Percentiles rank a stretch among this genome's conserved stretches.
phyloP scores from a whole-genome alignment of 2,113 vertebrate genomes.

The Pelusios castaneus region DNA sequence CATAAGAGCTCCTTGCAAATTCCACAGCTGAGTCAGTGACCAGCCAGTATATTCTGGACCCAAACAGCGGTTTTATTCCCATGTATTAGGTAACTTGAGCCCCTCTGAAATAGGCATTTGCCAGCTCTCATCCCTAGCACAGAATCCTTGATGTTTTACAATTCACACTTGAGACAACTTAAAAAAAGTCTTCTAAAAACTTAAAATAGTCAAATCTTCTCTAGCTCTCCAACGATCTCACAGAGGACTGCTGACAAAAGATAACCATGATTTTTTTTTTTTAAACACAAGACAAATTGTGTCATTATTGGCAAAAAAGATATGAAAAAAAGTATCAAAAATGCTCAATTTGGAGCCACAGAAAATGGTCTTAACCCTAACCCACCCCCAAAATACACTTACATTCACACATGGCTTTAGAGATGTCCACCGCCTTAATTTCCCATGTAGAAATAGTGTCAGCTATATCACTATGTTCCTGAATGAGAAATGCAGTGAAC shows the following conservation, averaged over 20 bases:
- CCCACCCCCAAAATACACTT: rapidly evolving
- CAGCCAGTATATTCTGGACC: background rate
- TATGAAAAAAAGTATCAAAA: background rate
- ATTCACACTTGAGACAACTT: background rate
- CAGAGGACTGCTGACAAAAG: background rate
- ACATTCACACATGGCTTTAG: background rate
- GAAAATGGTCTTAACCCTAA: background rate
- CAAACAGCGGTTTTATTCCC: background rate
- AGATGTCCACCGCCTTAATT: background rate
- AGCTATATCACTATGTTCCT: background rate
- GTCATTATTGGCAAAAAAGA: background rate
- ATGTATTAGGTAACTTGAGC: background rate
- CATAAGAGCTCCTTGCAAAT: rapidly evolving
- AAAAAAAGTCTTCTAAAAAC: background rate
- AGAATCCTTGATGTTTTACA: background rate
- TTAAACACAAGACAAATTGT: background rate
- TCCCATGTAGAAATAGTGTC: background rate
- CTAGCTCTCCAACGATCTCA: background rate
- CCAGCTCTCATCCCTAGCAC: background rate
- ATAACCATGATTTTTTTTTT: background rate
- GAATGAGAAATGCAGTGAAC: background rate
- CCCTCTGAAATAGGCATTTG: background rate
- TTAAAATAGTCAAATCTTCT: background rate
- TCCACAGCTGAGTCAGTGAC: background rate
- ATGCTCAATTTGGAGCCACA: rapidly evolving